Base-by-base conservation (phyloP, 2,888 invertebrate genomes). In the Caenorhabditis japonica region DNA sequence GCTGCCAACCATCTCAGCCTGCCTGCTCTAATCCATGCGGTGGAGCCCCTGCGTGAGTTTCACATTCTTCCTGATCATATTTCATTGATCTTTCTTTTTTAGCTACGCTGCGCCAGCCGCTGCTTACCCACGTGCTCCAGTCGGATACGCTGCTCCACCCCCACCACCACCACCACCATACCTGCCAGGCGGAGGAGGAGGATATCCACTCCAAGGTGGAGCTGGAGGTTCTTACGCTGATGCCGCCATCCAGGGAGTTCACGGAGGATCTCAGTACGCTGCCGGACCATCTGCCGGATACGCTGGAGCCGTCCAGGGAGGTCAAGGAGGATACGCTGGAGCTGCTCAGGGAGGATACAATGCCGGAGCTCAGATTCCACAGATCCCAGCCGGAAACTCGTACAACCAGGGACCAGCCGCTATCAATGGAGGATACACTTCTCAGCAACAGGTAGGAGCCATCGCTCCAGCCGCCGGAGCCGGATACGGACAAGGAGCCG, bases 1-100 rank as follows among this genome's bases (percentile, higher is more conserved):
- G 78, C 49, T 77, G 77, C 51, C 72, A 69, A 34, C 59, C 70
- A 39, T 47, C 78, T 30, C 55, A 62, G 21, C 73, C 78, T 43
- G 47, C 73, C 34, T 75, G 78, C 46, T 49, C 47, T 41, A 72
- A 72, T 46, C 75, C 77, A 60, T 75, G 75, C 41, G 78, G 78
- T 25, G 78, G 75, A 69, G 52, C 61, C 39, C 52, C 66, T 41
- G 74, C 33, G 66, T 73, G 15, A 59, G 69, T 53, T n/a, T 5
- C n/a, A 7, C 25, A 12, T 23, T 41, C 17, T 25, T n/a, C n/a
- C 21, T 15, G 25, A 17, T 58, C 13, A 30, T 10, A 1, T 39
- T 13, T 30, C 41, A 19, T 38, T n/a, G 19, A 15, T 30, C 19
- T 21, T 41, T 23, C n/a, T 3, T 33, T 17, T 61, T 17, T 44